Percentiles rank a stretch among this genome's conserved stretches.
Evolutionary conservation across 2,888 invertebrate genomes (phyloP).

Genomic region (Peribatodes rhomboidaria): DNA sequence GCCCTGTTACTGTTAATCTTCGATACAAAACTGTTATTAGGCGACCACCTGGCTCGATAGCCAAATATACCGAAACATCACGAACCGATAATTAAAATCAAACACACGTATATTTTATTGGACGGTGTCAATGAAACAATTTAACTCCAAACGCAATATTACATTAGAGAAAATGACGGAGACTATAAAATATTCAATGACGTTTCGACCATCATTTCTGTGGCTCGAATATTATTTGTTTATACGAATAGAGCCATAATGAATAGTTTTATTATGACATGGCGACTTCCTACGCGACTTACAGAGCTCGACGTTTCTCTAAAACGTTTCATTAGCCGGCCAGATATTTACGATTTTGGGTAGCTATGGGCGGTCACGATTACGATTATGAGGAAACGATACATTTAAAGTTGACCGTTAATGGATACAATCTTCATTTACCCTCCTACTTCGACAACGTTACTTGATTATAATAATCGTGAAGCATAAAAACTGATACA

Average conservation of each 20-base stretch:
- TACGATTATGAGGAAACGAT: slow-evolving; percentile 62
- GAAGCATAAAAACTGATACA: slow-evolving; percentile 47
- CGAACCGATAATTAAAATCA: slow-evolving; percentile 38
- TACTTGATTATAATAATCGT: slow-evolving; percentile 51
- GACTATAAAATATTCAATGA: slow-evolving; percentile 43
- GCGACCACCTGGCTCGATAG: slow-evolving; percentile 56
- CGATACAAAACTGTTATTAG: slow-evolving; percentile 60
- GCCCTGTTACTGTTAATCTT: slow-evolving; percentile 62
- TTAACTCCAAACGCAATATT: slow-evolving; percentile 33
- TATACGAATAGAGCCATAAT: slow-evolving; percentile 63
- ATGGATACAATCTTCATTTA: slow-evolving; percentile 55
- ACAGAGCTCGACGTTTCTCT: slow-evolving; percentile 55
- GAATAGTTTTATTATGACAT: slow-evolving; percentile 68
- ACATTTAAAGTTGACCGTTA: slow-evolving; percentile 55
- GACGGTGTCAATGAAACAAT: slow-evolving; percentile 41
- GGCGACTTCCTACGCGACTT: slow-evolving; percentile 66
- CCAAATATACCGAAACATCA: slow-evolving; percentile 43
- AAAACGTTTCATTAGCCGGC: slow-evolving; percentile 64
- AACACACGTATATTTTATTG: slow-evolving; percentile 37
- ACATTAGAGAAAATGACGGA: slow-evolving; percentile 35
- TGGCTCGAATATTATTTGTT: slow-evolving; percentile 55
- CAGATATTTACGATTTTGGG: slow-evolving; percentile 67
- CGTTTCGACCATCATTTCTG: slow-evolving; percentile 41
- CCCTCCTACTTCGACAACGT: slow-evolving; percentile 54
- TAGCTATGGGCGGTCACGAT: slow-evolving; percentile 73